Percentiles rank a stretch among this genome's conserved stretches.
These are phyloP conservation scores for Drosophila bipectinata DNA, from an alignment of 1,140 invertebrate species.

Conservation along the genomic window DNA sequence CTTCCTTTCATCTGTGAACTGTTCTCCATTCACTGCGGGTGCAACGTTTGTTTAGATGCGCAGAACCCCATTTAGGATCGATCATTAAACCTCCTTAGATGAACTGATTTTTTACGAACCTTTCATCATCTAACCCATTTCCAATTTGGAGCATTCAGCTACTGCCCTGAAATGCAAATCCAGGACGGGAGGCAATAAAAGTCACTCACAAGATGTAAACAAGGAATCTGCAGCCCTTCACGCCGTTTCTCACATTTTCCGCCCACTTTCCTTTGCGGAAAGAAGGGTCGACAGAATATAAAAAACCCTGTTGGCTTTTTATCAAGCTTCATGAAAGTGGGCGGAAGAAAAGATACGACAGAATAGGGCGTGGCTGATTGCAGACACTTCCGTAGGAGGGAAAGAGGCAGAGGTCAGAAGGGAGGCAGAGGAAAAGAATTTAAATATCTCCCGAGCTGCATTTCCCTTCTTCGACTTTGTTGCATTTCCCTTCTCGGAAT, in stretches of 20 bases:
- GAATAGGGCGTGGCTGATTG: conserved; percentile 41
- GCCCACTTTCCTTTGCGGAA: neutral
- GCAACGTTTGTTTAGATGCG: neutral
- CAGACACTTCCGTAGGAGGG: conserved; percentile 2
- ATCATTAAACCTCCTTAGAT: neutral
- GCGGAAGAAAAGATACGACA: neutral
- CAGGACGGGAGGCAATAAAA: conserved; percentile 41
- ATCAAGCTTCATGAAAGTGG: conserved; percentile 24
- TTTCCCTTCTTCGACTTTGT: conserved; percentile 33
- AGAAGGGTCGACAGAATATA: conserved; percentile 3
- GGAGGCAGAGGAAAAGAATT: conserved; percentile 19
- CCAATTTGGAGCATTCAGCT: neutral
- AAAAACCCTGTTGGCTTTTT: conserved; percentile 18
- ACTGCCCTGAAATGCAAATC: conserved; percentile 41
- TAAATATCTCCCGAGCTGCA: conserved; percentile 41
- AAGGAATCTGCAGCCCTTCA: conserved; percentile 12
- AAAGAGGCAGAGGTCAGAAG: neutral
- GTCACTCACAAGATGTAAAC: conserved; percentile 54
- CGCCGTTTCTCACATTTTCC: neutral
- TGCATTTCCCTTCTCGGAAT: conserved; percentile 46
- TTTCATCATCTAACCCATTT: neutral
- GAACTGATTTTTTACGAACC: neutral
- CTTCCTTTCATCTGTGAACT: neutral
- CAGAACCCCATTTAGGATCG: neutral
- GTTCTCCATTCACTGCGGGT: neutral